Evolutionary conservation across 2,888 invertebrate species (phyloP).

Genomic region (Pilophorus perplexus): DNA sequence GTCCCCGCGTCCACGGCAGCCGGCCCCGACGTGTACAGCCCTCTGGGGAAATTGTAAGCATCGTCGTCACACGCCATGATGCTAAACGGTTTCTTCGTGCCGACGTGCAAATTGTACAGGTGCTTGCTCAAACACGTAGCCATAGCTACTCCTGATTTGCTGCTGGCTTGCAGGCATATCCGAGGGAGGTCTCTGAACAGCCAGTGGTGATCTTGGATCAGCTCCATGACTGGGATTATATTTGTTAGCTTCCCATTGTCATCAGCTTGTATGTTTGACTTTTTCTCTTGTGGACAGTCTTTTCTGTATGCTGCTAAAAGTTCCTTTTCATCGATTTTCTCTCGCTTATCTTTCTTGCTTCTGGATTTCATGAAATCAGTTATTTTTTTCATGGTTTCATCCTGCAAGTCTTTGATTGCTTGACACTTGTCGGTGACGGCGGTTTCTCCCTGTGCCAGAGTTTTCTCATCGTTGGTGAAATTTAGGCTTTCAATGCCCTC

Average conservation of each 20-base stretch:
- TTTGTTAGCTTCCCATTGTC: background rate
- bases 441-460: too few relatives aligned
- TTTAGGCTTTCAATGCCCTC: too few relatives aligned
- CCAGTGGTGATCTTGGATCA: slow-evolving; percentile 14
- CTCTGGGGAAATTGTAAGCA: slow-evolving; percentile 27
- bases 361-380: background rate
- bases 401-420: slow-evolving; percentile 13
- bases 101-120: background rate
- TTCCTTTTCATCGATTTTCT: slow-evolving; percentile 4
- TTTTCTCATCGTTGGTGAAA: background rate
- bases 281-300: background rate
- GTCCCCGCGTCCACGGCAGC: slow-evolving; percentile 10
- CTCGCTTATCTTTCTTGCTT: background rate
- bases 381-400: slow-evolving; percentile 16
- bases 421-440: background rate
- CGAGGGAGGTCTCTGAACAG: background rate
- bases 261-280: background rate
- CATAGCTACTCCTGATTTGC: slow-evolving; percentile 2
- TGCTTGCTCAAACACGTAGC: slow-evolving; percentile 1
- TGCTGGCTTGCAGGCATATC: slow-evolving; percentile 25
- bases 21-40: slow-evolving; percentile 19
- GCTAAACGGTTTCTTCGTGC: slow-evolving; percentile 25
- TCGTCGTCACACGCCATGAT: slow-evolving; percentile 9
- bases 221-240: background rate
- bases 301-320: slow-evolving; percentile 4